Percentiles rank a stretch among this genome's conserved stretches.
Conservation (phyloP, 1,140 invertebrate species). For the Myzus persicae region DNA sequence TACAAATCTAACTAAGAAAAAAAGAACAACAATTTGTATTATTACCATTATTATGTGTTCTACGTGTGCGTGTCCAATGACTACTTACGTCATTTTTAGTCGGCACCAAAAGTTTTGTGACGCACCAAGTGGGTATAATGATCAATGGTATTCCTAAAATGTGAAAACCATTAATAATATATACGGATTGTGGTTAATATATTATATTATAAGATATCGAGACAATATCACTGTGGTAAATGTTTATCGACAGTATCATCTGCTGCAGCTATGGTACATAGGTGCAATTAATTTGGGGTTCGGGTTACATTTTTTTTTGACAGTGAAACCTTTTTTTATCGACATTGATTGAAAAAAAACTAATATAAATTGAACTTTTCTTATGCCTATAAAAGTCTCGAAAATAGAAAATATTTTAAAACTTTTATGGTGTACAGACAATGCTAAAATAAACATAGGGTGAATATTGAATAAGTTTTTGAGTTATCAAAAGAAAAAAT, state of each 20-base stretch:
- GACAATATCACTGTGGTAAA: neutral
- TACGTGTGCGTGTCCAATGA: neutral
- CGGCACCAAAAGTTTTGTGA: slow-evolving; percentile 30
- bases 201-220: neutral
- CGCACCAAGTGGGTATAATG: slow-evolving; percentile 50
- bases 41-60: neutral
- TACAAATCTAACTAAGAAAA: slow-evolving; percentile 20
- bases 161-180: neutral
- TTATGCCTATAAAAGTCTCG: too few species aligned
- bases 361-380: too few species aligned
- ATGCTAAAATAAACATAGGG: too few species aligned
- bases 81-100: slow-evolving; percentile 48
- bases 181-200: neutral
- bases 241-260: neutral
- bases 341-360: too few species aligned
- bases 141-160: slow-evolving; percentile 42
- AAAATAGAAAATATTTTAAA: too few species aligned
- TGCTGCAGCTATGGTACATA: too few species aligned
- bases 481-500: too few species aligned
- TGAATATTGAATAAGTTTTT: too few species aligned
- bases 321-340: too few species aligned
- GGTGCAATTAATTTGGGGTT: too few species aligned
- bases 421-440: too few species aligned
- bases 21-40: neutral
- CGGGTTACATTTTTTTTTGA: too few species aligned